A percentile compares a stretch with the other conserved stretches of the same genome.
These are phyloP conservation scores for Ceratosolen solmsi DNA, from an alignment of 1,140 invertebrate species.

Conservation along the genomic window DNA sequence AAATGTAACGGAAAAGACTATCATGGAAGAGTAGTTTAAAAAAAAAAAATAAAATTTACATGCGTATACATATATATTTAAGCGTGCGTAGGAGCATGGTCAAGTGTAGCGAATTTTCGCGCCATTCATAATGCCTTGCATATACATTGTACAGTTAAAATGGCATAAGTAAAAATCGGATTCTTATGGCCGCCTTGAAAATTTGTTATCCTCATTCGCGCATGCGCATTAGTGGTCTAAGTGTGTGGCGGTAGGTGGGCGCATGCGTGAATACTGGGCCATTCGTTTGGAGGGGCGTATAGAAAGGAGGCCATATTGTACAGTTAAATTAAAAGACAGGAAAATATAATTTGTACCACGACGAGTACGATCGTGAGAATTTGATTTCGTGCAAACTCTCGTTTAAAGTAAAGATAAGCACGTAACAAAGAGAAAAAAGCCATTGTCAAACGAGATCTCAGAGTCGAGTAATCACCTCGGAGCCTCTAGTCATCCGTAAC, in stretches of 20 bases:
- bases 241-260: not conserved
- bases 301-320: slow-evolving; percentile 75
- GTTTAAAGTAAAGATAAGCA: not conserved
- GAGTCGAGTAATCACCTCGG: not conserved
- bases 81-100: no score
- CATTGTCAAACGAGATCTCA: not conserved
- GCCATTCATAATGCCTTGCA: no score
- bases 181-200: no score
- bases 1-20: no score
- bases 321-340: slow-evolving; percentile 73
- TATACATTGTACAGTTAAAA: no score
- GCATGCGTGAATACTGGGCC: slow-evolving; percentile 23
- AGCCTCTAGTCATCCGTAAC: not conserved
- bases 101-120: no score
- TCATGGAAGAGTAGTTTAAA: no score
- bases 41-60: no score
- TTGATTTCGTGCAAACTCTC: not conserved
- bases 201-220: no score
- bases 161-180: no score
- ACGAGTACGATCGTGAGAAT: slow-evolving; percentile 27
- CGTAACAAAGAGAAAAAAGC: not conserved
- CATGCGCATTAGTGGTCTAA: not conserved
- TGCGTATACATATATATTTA: no score
- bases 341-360: slow-evolving; percentile 61
- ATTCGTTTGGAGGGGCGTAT: slow-evolving; percentile 40